Percentiles rank a stretch among this genome's conserved stretches.
phyloP scores from a whole-genome alignment of 1,140 invertebrate species.

The Magallana gigas region DNA sequence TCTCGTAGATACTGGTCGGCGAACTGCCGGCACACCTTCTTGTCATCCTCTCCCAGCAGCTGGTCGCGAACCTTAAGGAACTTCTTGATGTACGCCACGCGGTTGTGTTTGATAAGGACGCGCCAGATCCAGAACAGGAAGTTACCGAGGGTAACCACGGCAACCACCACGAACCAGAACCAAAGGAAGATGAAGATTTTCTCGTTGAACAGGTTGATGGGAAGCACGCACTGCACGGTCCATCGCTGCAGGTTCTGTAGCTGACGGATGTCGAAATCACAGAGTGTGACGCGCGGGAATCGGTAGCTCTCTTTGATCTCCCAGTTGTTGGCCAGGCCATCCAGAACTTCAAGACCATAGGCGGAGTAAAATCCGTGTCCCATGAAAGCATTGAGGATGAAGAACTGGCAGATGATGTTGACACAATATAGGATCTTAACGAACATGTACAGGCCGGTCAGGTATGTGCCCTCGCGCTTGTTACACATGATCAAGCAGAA shows the following conservation, averaged over 20 bases:
- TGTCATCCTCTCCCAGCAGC: conserved; percentile 69
- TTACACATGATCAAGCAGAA: conserved; percentile 77
- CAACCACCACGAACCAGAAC: conserved; percentile 78
- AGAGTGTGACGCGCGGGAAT: conserved; percentile 80
- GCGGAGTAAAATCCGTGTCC: conserved; percentile 79
- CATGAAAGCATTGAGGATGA: conserved; percentile 80
- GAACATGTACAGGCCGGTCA: conserved; percentile 80
- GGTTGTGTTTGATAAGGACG: conserved; percentile 68
- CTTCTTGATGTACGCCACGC: conserved; percentile 74
- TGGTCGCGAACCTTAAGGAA: conserved; percentile 73
- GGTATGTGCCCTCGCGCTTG: conserved; percentile 80
- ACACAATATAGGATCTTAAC: conserved; percentile 80
- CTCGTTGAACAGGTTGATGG: conserved; percentile 83
- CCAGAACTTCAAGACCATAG: conserved; percentile 80
- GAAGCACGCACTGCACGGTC: conserved; percentile 81
- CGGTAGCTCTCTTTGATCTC: conserved; percentile 77
- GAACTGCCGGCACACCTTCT: conserved; percentile 71
- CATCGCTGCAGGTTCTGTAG: conserved; percentile 74
- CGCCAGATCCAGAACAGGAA: conserved; percentile 75
- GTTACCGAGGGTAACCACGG: conserved; percentile 69
- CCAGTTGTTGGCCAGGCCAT: conserved; percentile 76
- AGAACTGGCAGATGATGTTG: conserved; percentile 81
- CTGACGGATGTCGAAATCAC: conserved; percentile 81
- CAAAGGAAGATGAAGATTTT: conserved; percentile 80
- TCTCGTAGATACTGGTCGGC: conserved; percentile 76